These are phyloP conservation scores for Dinothrombium tinctorium DNA, from an alignment of 1,140 invertebrate genomes.

Conservation along the genomic window DNA sequence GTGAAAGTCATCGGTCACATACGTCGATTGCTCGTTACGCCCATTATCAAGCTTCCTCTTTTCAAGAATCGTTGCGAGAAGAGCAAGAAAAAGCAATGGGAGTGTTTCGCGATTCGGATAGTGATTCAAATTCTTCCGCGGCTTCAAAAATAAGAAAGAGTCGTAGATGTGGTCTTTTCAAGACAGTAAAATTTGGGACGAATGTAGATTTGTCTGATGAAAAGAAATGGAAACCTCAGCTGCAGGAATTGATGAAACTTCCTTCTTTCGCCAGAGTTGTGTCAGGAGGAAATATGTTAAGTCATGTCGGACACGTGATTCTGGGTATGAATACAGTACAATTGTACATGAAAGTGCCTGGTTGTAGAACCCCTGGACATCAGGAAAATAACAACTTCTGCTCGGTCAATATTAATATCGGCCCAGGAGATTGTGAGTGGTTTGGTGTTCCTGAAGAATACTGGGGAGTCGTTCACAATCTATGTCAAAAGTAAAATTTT, in stretches of 20 bases:
- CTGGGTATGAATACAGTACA: constrained; percentile 99
- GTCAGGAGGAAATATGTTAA: constrained; percentile 89
- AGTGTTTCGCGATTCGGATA: constrained; percentile 40
- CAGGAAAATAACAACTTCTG: constrained; percentile 99
- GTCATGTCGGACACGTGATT: constrained; percentile 93
- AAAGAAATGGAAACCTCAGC: constrained; percentile 73
- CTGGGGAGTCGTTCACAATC: constrained; percentile 74
- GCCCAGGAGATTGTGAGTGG: constrained; percentile 96
- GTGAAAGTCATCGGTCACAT: constrained; percentile 73
- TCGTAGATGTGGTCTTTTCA: constrained; percentile 6
- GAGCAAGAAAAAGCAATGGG: constrained; percentile 52
- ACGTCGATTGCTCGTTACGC: constrained; percentile 93
- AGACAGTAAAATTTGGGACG: constrained; percentile 68
- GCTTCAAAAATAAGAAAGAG: constrained; percentile 1
- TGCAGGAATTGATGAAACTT: constrained; percentile 84
- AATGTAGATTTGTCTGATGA: constrained; percentile 98
- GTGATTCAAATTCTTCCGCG: constrained; percentile 40
- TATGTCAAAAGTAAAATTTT: constrained; percentile 54
- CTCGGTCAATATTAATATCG: constrained; percentile 99
- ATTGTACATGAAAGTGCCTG: constrained; percentile 95
- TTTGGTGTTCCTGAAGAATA: constrained; percentile 94
- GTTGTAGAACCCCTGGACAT: constrained; percentile 79
- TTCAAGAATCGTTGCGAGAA: constrained; percentile 76
- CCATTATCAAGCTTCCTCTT: constrained; percentile 90
- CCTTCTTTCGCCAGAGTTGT: constrained; percentile 87